Base-by-base conservation (phyloP, 2,888 invertebrate species). In the Listrodromus nycthemerus region DNA sequence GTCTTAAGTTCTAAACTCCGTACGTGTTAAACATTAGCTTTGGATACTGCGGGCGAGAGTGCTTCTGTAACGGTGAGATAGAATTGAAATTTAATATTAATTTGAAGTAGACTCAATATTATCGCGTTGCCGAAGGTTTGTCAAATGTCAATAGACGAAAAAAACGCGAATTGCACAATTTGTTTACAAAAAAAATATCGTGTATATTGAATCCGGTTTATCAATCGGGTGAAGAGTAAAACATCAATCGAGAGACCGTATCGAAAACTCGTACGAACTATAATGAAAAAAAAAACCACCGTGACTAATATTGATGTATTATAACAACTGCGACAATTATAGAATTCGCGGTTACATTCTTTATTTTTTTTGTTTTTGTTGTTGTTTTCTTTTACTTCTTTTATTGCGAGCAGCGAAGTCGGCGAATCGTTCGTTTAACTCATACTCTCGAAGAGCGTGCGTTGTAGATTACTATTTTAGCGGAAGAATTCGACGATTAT, bases 1-100 rank as follows among this genome's bases (percentile, higher is more conserved):
- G 37, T 66, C 70, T 75, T 81, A 84, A 84, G 84, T 78, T 81
- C 52, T 30, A 77, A 77, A 33, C 69, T 52, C 21, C 33, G 52
- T 27, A 81, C 65, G 21, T 79, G 63, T 74, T 63, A 52, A 37
- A 55, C 69, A 45, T 70, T 75, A 78, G 70, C 63, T 74, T 80
- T 78, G 58, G 61, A 73, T 70, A 74, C 67, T 50, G 69, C 74
- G 74, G 55, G 69, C 76, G 61, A 71, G 61, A 66, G 63, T 50
- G 69, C 74, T 73, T 41, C 63, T 69, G 58, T 65, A 58, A 69
- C 30, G 65, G 50, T 75, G 69, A 78, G 50, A 73, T 70, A 65
- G 48, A 30, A 61, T 70, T 19, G 5, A 21, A 58, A n/a, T 80
- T 37, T 55, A 55, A 16, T 52, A 61, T 73, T 48, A 6, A 70